These are phyloP conservation scores for Drepana arcuata DNA, from an alignment of 1,140 invertebrate genomes.

Conservation along the genomic window DNA sequence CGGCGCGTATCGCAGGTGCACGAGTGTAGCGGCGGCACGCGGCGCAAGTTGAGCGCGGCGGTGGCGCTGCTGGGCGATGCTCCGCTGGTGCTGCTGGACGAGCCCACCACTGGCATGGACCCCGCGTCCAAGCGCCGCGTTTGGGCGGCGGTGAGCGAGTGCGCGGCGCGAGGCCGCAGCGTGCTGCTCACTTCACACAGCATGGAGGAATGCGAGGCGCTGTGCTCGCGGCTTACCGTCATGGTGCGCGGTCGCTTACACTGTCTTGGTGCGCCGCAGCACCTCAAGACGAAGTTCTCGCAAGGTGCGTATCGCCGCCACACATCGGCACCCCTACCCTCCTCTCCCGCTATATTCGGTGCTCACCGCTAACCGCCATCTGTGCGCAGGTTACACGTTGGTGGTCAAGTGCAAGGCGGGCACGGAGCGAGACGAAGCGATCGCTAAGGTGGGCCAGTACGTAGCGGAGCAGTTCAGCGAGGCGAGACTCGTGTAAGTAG, in stretches of 20 bases:
- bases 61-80: conserved; percentile 94
- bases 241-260: conserved; percentile 89
- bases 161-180: conserved; percentile 78
- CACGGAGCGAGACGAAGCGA: conserved; percentile 26
- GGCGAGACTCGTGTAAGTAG: conserved; percentile 49
- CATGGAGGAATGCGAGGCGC: conserved; percentile 91
- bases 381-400: conserved; percentile 54
- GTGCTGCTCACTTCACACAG: conserved; percentile 86
- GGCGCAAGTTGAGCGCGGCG: conserved; percentile 94
- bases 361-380: too few species aligned
- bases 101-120: conserved; percentile 88
- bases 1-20: too few species aligned
- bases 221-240: conserved; percentile 88
- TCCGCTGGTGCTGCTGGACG: conserved; percentile 89
- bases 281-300: conserved; percentile 79
- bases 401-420: conserved; percentile 48
- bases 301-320: too few species aligned
- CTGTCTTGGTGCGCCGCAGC: conserved; percentile 80
- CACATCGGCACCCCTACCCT: too few species aligned
- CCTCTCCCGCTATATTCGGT: not conserved
- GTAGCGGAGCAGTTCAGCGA: conserved; percentile 35
- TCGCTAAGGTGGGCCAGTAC: conserved; percentile 32
- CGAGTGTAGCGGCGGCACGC: conserved; percentile 93
- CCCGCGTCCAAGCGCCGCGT: conserved; percentile 85
- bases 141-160: conserved; percentile 74